Evolutionary conservation across 2,113 vertebrate species (phyloP).

Genomic region (Heloderma charlesbogerti): DNA sequence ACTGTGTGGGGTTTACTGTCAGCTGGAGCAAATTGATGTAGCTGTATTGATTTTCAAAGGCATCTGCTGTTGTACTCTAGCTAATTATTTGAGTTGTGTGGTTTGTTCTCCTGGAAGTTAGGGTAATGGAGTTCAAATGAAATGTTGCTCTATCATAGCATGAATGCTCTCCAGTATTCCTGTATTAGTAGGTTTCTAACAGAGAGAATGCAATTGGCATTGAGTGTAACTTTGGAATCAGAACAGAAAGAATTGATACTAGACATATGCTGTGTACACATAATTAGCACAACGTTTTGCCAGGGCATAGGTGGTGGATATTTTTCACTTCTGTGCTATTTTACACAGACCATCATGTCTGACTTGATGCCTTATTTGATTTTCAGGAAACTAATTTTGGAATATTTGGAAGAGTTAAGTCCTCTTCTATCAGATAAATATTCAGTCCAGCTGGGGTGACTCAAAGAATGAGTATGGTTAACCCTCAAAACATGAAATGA

Average conservation of each 20-base stretch:
- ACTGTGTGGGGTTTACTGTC: fast-evolving
- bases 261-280: not conserved
- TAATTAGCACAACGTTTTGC: not conserved
- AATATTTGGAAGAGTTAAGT: not conserved
- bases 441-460: not conserved
- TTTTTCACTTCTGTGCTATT: not conserved
- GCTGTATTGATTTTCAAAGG: not conserved
- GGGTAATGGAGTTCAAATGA: not conserved
- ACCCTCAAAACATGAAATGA: not conserved
- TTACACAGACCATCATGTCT: not conserved
- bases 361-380: not conserved
- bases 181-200: not conserved
- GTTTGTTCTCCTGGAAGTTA: not conserved
- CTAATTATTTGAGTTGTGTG: fast-evolving
- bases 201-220: not conserved
- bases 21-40: not conserved
- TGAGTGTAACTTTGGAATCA: not conserved
- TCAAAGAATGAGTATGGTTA: not conserved
- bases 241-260: not conserved
- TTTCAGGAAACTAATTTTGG: not conserved
- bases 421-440: not conserved
- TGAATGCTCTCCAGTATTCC: not conserved
- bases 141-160: not conserved
- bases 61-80: not conserved
- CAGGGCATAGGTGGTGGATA: not conserved